These are phyloP conservation scores for Epinephelus lanceolatus DNA, from an alignment of 2,113 vertebrate genomes.

Conservation along the genomic window DNA sequence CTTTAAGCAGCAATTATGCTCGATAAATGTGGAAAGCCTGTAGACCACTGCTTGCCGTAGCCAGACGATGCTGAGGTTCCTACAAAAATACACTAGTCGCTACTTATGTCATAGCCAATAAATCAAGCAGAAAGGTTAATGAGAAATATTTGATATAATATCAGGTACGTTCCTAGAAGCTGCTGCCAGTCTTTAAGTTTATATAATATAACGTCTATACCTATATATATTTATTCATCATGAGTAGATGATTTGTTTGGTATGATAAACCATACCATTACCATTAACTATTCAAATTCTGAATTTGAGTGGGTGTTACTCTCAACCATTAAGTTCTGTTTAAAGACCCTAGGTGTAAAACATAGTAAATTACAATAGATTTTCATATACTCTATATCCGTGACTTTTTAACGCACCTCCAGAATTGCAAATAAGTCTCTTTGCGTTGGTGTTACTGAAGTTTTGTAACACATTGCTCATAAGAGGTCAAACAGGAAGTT, in stretches of 20 bases:
- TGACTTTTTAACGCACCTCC: neutral
- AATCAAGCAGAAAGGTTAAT: conserved; percentile 60
- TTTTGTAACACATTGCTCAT: neutral
- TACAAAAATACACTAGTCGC: conserved; percentile 74
- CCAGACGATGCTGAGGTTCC: conserved; percentile 72
- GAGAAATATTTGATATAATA: conserved; percentile 48
- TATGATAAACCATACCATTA: neutral
- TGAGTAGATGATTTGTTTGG: conserved; percentile 1
- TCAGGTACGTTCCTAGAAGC: conserved; percentile 33
- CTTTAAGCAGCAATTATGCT: conserved; percentile 88
- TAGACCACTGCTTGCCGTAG: conserved; percentile 76
- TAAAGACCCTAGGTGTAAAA: neutral
- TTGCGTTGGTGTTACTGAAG: neutral
- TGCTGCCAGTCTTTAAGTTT: conserved; percentile 19
- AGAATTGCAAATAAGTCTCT: neutral
- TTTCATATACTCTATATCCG: neutral
- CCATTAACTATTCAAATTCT: neutral
- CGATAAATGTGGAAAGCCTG: conserved; percentile 85
- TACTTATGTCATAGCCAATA: conserved; percentile 77
- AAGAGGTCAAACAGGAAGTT: neutral
- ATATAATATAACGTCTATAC: neutral
- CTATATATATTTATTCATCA: neutral
- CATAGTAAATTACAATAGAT: neutral
- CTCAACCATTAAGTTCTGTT: neutral
- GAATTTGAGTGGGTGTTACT: neutral